Conservation (phyloP, 2,797 vertebrate species). For the Threskiornis aethiopicus region DNA sequence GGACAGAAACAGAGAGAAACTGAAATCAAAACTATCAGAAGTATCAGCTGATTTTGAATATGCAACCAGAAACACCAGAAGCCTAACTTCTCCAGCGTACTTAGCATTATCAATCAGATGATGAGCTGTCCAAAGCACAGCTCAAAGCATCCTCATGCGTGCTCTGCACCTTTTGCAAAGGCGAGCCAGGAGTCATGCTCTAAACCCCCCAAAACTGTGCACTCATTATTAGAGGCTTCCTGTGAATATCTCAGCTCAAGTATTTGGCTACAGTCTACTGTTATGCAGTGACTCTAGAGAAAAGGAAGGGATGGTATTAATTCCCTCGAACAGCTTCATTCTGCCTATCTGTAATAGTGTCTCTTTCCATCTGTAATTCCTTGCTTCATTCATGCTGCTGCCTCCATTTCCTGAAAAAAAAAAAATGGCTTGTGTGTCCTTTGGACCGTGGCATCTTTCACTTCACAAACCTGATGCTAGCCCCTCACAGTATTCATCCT, state of each 20-base stretch:
- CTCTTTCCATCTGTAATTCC: not conserved
- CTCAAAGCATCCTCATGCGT: fast-evolving
- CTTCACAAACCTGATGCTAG: not conserved
- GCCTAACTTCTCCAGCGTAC: not conserved
- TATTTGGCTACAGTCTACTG: not conserved
- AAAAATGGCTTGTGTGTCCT: not conserved
- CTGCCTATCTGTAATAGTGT: not conserved
- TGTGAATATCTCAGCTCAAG: not conserved
- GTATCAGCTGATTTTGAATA: not conserved
- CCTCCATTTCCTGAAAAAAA: not conserved
- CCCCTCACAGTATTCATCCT: not conserved
- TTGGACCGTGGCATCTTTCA: not conserved
- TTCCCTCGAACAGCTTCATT: not conserved
- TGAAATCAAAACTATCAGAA: not conserved
- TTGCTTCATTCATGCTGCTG: not conserved
- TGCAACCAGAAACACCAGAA: not conserved
- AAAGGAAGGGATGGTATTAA: not conserved
- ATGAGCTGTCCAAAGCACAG: not conserved
- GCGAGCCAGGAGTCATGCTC: not conserved
- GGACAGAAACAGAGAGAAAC: not conserved
- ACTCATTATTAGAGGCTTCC: not conserved
- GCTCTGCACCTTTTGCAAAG: not conserved
- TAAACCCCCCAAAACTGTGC: not conserved
- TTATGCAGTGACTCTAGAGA: not conserved
- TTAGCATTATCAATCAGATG: not conserved